phyloP scores from a whole-genome alignment of 2,888 invertebrate species.

The Bombyx huttoni region DNA sequence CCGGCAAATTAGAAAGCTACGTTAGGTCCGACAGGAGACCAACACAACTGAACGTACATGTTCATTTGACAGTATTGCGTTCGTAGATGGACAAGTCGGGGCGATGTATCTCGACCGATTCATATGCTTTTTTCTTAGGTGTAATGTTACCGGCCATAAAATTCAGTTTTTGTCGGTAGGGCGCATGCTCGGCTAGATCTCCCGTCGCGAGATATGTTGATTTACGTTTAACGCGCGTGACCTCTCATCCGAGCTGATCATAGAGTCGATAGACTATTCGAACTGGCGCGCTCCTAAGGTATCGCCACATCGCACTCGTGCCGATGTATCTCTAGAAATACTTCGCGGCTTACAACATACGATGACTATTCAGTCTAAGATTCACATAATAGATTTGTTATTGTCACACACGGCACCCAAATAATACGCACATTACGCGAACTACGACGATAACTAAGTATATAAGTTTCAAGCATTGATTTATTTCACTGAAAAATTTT shows the following conservation, averaged over 20 bases:
- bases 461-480: neutral
- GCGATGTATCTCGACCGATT: conserved; percentile 49
- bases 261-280: conserved; percentile 68
- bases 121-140: conserved; percentile 63
- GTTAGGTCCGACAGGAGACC: too few relatives aligned
- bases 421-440: neutral
- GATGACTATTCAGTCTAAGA: conserved; percentile 43
- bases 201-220: conserved; percentile 72
- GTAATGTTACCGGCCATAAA: conserved; percentile 65
- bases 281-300: conserved; percentile 55
- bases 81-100: conserved; percentile 3
- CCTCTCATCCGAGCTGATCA: conserved; percentile 65
- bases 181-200: conserved; percentile 63
- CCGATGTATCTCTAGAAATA: conserved; percentile 67
- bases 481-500: neutral
- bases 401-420: conserved; percentile 41
- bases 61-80: neutral
- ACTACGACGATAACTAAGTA: too few relatives aligned
- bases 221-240: conserved; percentile 72
- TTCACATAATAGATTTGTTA: conserved; percentile 47
- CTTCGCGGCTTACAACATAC: conserved; percentile 42
- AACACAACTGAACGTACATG: neutral
- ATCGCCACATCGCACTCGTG: conserved; percentile 68
- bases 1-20: too few relatives aligned
- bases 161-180: conserved; percentile 64